Percentiles rank a stretch among this genome's conserved stretches.
These are phyloP conservation scores for Corapipo altera DNA, from an alignment of 2,113 vertebrate genomes.

Conservation along the genomic window DNA sequence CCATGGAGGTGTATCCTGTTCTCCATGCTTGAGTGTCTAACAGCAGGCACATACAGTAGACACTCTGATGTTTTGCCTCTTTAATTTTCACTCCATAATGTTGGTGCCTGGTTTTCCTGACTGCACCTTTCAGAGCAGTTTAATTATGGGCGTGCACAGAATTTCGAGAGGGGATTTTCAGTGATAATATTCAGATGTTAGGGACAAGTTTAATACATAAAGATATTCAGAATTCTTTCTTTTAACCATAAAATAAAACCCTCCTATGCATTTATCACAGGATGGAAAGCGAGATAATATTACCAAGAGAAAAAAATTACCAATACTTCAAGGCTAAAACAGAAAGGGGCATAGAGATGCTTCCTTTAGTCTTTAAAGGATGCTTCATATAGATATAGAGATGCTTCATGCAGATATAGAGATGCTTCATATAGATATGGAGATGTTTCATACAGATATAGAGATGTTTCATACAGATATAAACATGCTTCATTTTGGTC, in stretches of 20 bases:
- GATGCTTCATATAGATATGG: not conserved
- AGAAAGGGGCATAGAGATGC: not conserved
- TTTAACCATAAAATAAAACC: not conserved
- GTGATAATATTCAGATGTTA: constrained; percentile 11
- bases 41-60: constrained; percentile 83
- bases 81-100: constrained; percentile 79
- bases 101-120: constrained; percentile 67
- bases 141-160: constrained; percentile 65
- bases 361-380: not conserved
- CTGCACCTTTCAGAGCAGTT: constrained; percentile 65
- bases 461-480: not conserved
- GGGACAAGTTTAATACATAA: not conserved
- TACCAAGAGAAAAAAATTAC: not conserved
- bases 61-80: constrained; percentile 76
- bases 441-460: not conserved
- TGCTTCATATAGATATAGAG: not conserved
- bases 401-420: not conserved
- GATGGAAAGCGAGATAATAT: not conserved
- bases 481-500: not conserved
- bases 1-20: constrained; percentile 98
- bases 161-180: constrained; percentile 57
- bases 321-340: constrained; percentile 14
- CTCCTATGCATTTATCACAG: not conserved
- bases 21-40: constrained; percentile 92
- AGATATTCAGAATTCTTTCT: not conserved